These are phyloP conservation scores for Aramus guarauna DNA, from an alignment of 2,113 vertebrate species.

Conservation along the genomic window DNA sequence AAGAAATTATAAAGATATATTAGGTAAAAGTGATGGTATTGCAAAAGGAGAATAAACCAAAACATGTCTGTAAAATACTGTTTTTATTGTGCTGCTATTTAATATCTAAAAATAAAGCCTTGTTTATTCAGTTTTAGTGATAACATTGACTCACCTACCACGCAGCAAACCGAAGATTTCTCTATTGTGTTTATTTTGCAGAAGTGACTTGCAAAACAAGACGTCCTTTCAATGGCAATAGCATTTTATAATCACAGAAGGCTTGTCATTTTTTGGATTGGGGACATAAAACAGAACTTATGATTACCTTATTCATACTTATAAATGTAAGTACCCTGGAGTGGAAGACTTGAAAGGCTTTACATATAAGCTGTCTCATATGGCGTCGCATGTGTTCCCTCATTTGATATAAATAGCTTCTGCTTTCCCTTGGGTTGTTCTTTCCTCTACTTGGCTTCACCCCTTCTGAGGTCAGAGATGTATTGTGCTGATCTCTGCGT, in stretches of 20 bases:
- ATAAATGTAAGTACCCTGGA: neutral
- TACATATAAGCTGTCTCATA: neutral
- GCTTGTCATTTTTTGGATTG: neutral
- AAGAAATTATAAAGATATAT: neutral
- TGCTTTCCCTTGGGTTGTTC: neutral
- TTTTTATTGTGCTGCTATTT: neutral
- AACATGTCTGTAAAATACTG: neutral
- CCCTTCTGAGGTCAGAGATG: neutral
- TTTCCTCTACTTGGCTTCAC: conserved; percentile 14
- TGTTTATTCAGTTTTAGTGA: conserved; percentile 54
- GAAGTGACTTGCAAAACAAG: conserved; percentile 48
- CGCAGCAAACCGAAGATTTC: conserved; percentile 8
- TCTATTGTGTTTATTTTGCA: conserved; percentile 53
- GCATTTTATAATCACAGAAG: neutral
- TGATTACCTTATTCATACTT: neutral
- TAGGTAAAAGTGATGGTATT: neutral
- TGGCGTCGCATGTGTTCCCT: neutral
- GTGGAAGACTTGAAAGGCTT: conserved; percentile 35
- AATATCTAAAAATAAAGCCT: conserved; percentile 34
- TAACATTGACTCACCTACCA: conserved; percentile 51
- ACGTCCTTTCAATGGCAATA: conserved; percentile 1
- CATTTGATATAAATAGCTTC: conserved; percentile 44
- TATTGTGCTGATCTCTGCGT: neutral
- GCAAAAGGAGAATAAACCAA: neutral
- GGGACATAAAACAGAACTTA: conserved; percentile 19